Percentiles rank a stretch among this genome's conserved stretches.
phyloP scores from a whole-genome alignment of 2,888 invertebrate species.

The Chouioia cunea region DNA sequence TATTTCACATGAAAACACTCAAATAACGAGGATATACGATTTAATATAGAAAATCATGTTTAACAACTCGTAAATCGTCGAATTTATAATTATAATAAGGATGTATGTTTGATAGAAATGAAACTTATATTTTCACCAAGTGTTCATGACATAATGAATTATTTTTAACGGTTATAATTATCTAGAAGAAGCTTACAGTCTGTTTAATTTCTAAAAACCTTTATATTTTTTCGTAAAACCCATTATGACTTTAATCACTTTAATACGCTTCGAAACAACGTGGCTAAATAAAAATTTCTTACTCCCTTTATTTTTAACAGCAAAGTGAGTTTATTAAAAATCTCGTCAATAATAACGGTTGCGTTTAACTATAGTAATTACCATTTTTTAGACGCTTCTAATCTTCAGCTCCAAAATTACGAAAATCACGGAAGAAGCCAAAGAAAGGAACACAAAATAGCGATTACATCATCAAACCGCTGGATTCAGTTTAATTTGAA shows the following conservation, averaged over 20 bases:
- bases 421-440: not conserved
- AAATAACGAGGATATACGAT: too few relatives aligned
- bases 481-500: constrained; percentile 21
- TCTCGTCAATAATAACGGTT: constrained; percentile 21
- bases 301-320: not conserved
- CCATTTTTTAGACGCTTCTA: not conserved
- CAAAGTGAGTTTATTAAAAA: not conserved
- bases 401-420: not conserved
- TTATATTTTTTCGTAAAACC: too few relatives aligned
- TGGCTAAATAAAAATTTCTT: not conserved
- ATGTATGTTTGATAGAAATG: too few relatives aligned
- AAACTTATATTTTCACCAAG: too few relatives aligned
- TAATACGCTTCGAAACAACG: constrained; percentile 4
- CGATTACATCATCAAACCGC: constrained; percentile 25
- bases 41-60: too few relatives aligned
- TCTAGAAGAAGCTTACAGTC: too few relatives aligned
- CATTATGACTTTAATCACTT: not conserved
- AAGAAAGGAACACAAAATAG: constrained; percentile 8
- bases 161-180: too few relatives aligned
- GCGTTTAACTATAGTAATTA: constrained; percentile 17
- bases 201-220: too few relatives aligned
- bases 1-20: too few relatives aligned
- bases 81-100: too few relatives aligned
- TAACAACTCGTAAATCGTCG: too few relatives aligned
- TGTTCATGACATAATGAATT: too few relatives aligned